phyloP scores from a whole-genome alignment of 2,888 invertebrate species.

The Formica aserva region DNA sequence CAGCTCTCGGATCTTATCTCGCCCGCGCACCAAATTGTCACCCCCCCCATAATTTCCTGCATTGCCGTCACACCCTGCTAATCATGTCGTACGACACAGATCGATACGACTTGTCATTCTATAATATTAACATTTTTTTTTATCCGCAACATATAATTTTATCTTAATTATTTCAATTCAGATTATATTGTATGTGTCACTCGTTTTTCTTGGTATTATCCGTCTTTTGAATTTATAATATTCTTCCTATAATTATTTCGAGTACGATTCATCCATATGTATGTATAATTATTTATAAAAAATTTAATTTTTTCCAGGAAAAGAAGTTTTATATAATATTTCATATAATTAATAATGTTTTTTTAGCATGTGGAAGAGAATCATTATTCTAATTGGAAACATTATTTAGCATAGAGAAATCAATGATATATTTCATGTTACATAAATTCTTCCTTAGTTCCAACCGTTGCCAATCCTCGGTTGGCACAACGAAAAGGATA shows the following conservation, averaged over 20 bases:
- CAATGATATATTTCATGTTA: not conserved
- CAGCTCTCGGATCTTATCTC: slow-evolving; percentile 1
- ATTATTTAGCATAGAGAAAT: not conserved
- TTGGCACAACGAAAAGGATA: not conserved
- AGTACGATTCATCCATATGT: not conserved
- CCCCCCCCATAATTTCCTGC: not conserved
- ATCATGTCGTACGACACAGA: not conserved
- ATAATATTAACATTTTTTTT: not conserved
- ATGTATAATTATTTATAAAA: not conserved
- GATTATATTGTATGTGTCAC: not conserved
- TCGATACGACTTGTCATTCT: not conserved
- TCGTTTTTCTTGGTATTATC: not conserved
- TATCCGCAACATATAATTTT: not conserved
- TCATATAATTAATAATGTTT: not conserved
- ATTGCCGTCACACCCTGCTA: not conserved
- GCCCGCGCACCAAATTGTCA: not conserved
- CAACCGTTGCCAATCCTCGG: not conserved
- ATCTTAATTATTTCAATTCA: not conserved
- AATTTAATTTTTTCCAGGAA: not conserved
- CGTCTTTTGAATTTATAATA: not conserved
- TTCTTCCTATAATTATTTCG: not conserved
- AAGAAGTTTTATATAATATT: not conserved
- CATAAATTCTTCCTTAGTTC: slow-evolving; percentile 1
- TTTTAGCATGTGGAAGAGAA: not conserved
- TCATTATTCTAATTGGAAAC: not conserved